Conservation (phyloP, 2,113 vertebrate genomes). For the Passer domesticus region DNA sequence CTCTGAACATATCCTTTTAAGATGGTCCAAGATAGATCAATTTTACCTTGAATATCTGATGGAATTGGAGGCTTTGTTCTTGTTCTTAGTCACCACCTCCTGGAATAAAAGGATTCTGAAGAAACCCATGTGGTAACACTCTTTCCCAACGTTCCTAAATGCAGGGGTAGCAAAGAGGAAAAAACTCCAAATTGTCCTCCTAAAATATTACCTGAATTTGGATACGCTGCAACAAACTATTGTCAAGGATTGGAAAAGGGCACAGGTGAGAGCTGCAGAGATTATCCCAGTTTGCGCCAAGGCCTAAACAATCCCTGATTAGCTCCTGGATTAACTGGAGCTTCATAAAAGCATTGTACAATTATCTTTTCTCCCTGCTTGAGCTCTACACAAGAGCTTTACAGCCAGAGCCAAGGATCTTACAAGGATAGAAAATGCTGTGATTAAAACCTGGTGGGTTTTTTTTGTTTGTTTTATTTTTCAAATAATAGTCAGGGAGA, state of each 20-base stretch:
- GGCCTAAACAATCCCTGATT: background rate
- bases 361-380: background rate
- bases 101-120: background rate
- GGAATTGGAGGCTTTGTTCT: background rate
- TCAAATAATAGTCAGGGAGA: background rate
- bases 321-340: background rate
- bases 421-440: background rate
- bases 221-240: background rate
- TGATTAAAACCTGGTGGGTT: background rate
- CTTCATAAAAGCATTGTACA: background rate
- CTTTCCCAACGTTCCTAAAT: background rate
- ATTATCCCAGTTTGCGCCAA: background rate
- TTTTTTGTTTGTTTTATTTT: background rate
- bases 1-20: background rate
- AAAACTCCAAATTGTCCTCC: background rate
- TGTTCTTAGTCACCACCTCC: background rate
- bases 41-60: background rate
- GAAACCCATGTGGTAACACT: fast-evolving
- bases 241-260: background rate
- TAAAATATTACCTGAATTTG: background rate
- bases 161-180: background rate
- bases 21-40: background rate
- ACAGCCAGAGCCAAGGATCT: background rate
- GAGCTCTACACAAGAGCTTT: background rate
- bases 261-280: background rate